Base-by-base conservation (phyloP, 1,140 invertebrate genomes). In the Lepeophtheirus salmonis region DNA sequence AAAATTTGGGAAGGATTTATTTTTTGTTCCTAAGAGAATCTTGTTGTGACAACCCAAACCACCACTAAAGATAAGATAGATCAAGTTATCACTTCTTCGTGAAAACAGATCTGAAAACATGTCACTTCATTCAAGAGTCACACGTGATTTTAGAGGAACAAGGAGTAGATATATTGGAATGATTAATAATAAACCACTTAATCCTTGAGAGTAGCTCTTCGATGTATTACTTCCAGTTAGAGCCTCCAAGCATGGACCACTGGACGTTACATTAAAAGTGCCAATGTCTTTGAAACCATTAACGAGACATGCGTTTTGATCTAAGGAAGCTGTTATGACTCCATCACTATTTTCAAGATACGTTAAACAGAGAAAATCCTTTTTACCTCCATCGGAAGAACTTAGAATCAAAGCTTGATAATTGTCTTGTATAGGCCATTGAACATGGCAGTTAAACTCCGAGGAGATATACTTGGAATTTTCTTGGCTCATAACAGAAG, bases 241-340 rank as follows among this genome's bases (percentile, higher is more conserved):
- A n/a, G 55, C 55, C 55, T 57, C 20, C 3, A 57, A 20, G 25
- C 55, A 57, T 2, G 55, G 55, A 1, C 55, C 55, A 57, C 55
- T 57, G 20, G 55, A 57, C 16, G 23, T 30, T 17, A 57, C 26
- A 41, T 57, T 57, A 21, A 57, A 57, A 21, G 16, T 18, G 22
- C 26, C 26, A 1, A 21, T 10, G 22, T 57, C 6, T 2, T 17
- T 57, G 6, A 25, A 25, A 20, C 16, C 2, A 10, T 24, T 25
- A 23, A 21, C 52, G 10, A 24, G 10, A 23, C 55, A 57, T 23
- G 55, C 22, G 26, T 24, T 26, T 10, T 23, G 22, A 25, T 17
- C 17, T 2, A 25, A n/a, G 10, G 23, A 57, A 10, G 23, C 55
- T 21, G 23, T 26, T 17, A 57, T 23, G 21, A 57, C 17, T 20